Conservation (phyloP, 2,113 vertebrate species). For the Eptesicus fuscus region DNA sequence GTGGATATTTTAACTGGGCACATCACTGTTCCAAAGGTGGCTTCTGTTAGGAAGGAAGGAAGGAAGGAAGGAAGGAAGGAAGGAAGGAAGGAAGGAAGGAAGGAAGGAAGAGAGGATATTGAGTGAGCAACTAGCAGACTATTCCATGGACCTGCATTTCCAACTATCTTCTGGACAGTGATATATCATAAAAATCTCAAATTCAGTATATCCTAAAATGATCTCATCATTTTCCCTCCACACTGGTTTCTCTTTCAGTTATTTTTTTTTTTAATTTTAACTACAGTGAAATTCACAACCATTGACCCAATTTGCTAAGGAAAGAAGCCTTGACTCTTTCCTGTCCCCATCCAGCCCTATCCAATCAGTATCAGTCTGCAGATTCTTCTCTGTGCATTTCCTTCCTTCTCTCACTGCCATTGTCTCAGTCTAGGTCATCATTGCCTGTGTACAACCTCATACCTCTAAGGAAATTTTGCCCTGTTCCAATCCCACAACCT, state of each 20-base stretch:
- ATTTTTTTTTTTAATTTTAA: background rate
- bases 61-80: background rate
- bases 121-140: background rate
- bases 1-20: background rate
- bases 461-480: background rate
- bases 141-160: background rate
- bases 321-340: background rate
- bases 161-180: background rate
- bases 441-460: background rate
- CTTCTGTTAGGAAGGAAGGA: slow-evolving; percentile 3
- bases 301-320: slow-evolving; percentile 34
- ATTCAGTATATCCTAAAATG: background rate
- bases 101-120: background rate
- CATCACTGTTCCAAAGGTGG: background rate
- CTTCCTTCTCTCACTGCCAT: background rate
- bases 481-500: background rate
- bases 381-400: background rate
- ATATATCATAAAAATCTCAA: slow-evolving; percentile 1
- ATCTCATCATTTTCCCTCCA: background rate
- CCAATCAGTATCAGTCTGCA: background rate
- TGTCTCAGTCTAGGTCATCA: background rate
- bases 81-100: background rate
- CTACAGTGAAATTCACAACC: slow-evolving; percentile 34
- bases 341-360: background rate
- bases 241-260: background rate